These are phyloP conservation scores for Caenorhabditis doughertyi DNA, from an alignment of 2,888 invertebrate genomes.

Conservation along the genomic window DNA sequence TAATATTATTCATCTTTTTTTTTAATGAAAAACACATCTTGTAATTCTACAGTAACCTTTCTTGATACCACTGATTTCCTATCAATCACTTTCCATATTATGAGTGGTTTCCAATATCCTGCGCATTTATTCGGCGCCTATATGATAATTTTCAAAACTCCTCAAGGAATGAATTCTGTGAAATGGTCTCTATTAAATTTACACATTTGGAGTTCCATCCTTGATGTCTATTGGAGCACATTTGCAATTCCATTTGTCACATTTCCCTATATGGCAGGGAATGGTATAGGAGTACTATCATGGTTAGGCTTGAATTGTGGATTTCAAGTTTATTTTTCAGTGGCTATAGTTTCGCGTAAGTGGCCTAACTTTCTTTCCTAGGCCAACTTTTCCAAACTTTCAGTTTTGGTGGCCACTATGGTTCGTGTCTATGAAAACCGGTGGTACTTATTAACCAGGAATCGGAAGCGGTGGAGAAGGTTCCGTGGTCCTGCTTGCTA, in stretches of 20 bases:
- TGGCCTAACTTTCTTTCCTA: not conserved
- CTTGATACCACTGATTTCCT: conserved; percentile 16
- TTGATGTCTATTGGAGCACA: conserved; percentile 34
- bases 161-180: conserved; percentile 25
- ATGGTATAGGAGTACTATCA: conserved; percentile 16
- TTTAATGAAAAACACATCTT: conserved; percentile 5
- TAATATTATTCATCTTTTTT: not conserved
- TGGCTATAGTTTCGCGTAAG: conserved; percentile 13
- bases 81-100: not conserved
- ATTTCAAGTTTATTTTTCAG: conserved; percentile 26
- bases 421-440: conserved; percentile 19
- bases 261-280: conserved; percentile 25
- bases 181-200: conserved; percentile 31
- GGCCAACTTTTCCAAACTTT: not conserved
- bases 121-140: conserved; percentile 17
- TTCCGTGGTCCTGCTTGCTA: not conserved
- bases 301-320: conserved; percentile 3
- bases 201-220: conserved; percentile 32
- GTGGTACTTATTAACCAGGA: conserved; percentile 8
- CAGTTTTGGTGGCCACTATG: conserved; percentile 26
- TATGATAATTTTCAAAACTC: conserved; percentile 30
- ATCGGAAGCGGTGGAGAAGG: conserved; percentile 10
- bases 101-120: conserved; percentile 22
- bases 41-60: conserved; percentile 8
- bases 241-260: conserved; percentile 22